Percentiles rank a stretch among this genome's conserved stretches.
Evolutionary conservation across 64 coral and sea anemone genomes (phyloP).

Genomic region (Actinia equina): DNA sequence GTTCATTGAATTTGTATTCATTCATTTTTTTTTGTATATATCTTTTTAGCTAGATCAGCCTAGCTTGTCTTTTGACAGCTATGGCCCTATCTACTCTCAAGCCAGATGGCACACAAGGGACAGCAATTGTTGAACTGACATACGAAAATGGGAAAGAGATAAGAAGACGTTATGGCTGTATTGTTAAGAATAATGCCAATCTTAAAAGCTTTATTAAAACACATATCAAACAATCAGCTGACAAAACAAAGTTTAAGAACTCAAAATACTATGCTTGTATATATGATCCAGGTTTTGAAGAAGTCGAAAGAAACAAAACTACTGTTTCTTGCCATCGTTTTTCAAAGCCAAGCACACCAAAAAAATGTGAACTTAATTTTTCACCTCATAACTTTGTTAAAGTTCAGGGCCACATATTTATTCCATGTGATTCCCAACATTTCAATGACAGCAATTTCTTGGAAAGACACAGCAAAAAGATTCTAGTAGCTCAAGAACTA

Average conservation of each 20-base stretch:
- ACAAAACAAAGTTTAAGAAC: background rate
- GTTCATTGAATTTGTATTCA: too few relatives aligned
- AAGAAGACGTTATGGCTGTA: background rate
- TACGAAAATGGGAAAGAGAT: background rate
- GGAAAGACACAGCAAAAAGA: background rate
- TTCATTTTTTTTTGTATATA: too few relatives aligned
- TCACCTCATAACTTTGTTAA: background rate
- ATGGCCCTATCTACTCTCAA: background rate
- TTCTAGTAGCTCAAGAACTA: background rate
- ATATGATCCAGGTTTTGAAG: background rate
- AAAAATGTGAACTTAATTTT: background rate
- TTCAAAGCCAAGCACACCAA: background rate
- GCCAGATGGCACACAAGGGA: constrained; percentile 3
- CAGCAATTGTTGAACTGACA: background rate
- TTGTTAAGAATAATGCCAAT: background rate
- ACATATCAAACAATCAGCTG: background rate
- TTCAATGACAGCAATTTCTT: background rate
- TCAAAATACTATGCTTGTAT: background rate
- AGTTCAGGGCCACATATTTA: background rate
- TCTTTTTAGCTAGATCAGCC: too few relatives aligned
- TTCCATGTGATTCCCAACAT: background rate
- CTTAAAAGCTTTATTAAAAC: background rate
- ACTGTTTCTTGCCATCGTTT: background rate
- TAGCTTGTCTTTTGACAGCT: too few relatives aligned
- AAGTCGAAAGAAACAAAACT: background rate